Evolutionary conservation across 2,113 vertebrate genomes (phyloP), one percentile per base, ranked within the genome.

Genomic region (Herpetotheres cachinnans): DNA sequence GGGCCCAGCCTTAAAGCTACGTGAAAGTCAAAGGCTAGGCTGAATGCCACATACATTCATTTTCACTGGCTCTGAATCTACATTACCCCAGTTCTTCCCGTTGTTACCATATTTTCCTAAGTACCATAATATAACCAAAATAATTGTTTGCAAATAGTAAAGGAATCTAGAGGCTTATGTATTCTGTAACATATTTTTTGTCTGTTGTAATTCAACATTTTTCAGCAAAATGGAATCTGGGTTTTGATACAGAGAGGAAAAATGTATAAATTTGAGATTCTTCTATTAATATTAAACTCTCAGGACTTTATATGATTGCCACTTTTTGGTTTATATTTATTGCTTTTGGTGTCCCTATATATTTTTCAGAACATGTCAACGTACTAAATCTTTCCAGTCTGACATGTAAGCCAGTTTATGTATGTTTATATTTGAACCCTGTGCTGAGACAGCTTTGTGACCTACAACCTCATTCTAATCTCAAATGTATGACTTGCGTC

Each of bases 341-440:
- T 95, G 82, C 95, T 95, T 95, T 95, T 1, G 2, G 82, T 97
- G 71, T 95, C 92, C 82, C 90, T 94, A 89, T 96, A 97, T 97
- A 97, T 97, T 96, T 96, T 96, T 95, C 95, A 93, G 88, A 86
- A 88, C 66, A 36, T 97, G 93, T 86, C 95, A 97, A 86, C 80
- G 24, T 90, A 85, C 82, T 97, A 96, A 95, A 96, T 97, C 96
- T 97, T 86, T 91, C 63, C 47, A 76, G 69, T 49, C 52, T 96
- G 93, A 93, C 92, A 34, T 34, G 58, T 90, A 85, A 96, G 65
- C 86, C 95, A 87, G 88, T 96, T 96, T 97, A 96, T 97, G 66
- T 96, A 87, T 97, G 95, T 95, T 97, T 97, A 93, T 95, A 95
- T 96, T 96, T 96, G 95, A 97, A 91, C 95, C 71, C 89, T 90